Base-by-base conservation (phyloP, 2,888 invertebrate genomes). In the Drosophila meridiana region DNA sequence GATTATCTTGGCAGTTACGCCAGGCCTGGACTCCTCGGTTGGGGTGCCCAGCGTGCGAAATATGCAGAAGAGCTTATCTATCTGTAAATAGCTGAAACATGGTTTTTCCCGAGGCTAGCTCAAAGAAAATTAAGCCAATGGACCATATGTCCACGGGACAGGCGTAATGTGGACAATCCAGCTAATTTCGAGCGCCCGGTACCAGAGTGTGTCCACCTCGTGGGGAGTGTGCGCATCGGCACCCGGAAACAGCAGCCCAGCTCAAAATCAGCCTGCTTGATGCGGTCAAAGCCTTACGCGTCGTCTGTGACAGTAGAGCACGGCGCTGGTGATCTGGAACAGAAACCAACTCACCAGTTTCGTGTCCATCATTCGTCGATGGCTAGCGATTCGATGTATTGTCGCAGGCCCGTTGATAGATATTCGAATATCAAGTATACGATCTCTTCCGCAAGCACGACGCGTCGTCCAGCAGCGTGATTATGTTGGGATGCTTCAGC, bases 41-140 rank as follows among this genome's bases (percentile, higher is more conserved):
- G 99, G 99, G 50, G 99, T 99, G 68, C 99, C 98, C 88, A 98
- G 94, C 42, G 97, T 96, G 83, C 97, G 95, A 93, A 99, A 99
- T 93, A 99, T 98, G 91, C 98, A 95, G 94, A 98, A 99, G 63
- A 99, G 94, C 93, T 99, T 99, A 94, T 99, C 99, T 89, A 92
- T 91, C 94, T 99, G 99, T 58, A 98, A 99, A 93, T 99, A 99
- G 50, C 99, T 98, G 97, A 94, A 99, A 99, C 59, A 99, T 93
- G 20, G 99, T 96, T 88, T 96, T 95, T 76, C 82, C 82, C 80
- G 90, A 85, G n/a, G 90, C 85, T 97, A 99, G 98, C 95, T 99
- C 99, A 11, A 97, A 97, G 94, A 97, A 98, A 87, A 99, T 98
- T 92, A 98, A 98, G 11, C 97, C 98, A 58, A 98, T 94, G 92